phyloP scores from a whole-genome alignment of 2,797 vertebrate genomes.

The Phylloscopus collybita region DNA sequence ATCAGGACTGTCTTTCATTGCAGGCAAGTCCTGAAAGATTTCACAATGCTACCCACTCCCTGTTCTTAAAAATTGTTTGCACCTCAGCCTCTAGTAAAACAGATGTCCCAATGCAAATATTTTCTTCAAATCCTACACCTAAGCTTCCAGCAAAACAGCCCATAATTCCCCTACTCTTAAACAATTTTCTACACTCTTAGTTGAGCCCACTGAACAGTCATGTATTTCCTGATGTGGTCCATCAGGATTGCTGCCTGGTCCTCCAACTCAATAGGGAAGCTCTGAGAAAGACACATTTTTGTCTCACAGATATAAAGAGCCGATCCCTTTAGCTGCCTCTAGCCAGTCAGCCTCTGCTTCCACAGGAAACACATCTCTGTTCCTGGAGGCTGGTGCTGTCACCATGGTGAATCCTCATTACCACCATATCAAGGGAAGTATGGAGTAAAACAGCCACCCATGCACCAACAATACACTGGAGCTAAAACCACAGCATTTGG shows the following conservation, averaged over 20 bases:
- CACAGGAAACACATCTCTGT: neutral
- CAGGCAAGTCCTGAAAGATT: neutral
- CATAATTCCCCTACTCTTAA: neutral
- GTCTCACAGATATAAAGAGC: neutral
- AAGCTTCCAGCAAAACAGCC: neutral
- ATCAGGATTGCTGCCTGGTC: neutral
- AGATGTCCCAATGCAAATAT: neutral
- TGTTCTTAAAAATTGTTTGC: neutral
- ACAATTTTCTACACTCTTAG: neutral
- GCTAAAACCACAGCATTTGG: neutral
- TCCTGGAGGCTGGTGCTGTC: neutral
- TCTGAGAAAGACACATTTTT: neutral
- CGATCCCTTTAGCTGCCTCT: neutral
- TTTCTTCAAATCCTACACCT: neutral
- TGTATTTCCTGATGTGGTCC: neutral
- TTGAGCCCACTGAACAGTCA: neutral
- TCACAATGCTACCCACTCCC: neutral
- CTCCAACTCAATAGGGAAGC: neutral
- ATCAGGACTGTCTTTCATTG: neutral
- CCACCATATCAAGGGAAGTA: neutral
- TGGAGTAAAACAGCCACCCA: neutral
- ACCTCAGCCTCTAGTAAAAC: neutral
- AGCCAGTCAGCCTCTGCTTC: neutral
- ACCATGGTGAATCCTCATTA: rapidly evolving
- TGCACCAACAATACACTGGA: neutral